Conservation (phyloP, 2,888 invertebrate genomes). For the Lomographa bimaculata region DNA sequence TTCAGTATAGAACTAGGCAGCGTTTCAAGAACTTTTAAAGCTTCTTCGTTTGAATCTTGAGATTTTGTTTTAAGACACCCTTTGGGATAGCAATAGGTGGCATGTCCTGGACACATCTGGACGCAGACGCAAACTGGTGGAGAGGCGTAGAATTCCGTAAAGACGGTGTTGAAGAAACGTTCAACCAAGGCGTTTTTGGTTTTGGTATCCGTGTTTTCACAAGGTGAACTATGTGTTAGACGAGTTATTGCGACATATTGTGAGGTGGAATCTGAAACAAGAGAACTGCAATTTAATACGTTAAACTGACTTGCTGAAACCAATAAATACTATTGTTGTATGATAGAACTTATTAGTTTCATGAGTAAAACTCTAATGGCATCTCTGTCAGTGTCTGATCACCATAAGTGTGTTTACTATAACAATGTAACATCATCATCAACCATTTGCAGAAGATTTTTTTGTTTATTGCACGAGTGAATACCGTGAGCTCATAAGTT, state of each 20-base stretch:
- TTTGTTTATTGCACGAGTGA: too few species aligned
- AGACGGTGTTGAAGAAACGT: conserved; percentile 66
- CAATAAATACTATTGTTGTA: too few species aligned
- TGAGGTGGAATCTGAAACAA: conserved; percentile 41
- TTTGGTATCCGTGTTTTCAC: too few species aligned
- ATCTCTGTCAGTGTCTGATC: too few species aligned
- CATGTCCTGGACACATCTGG: conserved; percentile 62
- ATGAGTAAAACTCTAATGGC: too few species aligned
- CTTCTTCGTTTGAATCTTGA: conserved; percentile 28
- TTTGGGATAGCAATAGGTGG: conserved; percentile 71
- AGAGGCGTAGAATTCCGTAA: conserved; percentile 58
- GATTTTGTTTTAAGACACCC: conserved; percentile 50
- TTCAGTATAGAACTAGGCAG: conserved; percentile 30
- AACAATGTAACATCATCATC: too few species aligned
- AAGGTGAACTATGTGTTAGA: too few species aligned
- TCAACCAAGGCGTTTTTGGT: conserved; percentile 53
- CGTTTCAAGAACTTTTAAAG: conserved; percentile 30
- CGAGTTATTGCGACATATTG: conserved; percentile 37
- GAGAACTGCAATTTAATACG: not conserved
- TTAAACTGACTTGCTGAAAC: too few species aligned
- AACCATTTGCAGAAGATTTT: too few species aligned
- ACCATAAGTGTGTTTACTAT: too few species aligned
- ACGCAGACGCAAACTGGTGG: conserved; percentile 69
- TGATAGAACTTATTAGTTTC: too few species aligned
- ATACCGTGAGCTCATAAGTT: too few species aligned